These are phyloP conservation scores for Tamandua tetradactyla DNA, from an alignment of 2,797 vertebrate genomes.

Conservation along the genomic window DNA sequence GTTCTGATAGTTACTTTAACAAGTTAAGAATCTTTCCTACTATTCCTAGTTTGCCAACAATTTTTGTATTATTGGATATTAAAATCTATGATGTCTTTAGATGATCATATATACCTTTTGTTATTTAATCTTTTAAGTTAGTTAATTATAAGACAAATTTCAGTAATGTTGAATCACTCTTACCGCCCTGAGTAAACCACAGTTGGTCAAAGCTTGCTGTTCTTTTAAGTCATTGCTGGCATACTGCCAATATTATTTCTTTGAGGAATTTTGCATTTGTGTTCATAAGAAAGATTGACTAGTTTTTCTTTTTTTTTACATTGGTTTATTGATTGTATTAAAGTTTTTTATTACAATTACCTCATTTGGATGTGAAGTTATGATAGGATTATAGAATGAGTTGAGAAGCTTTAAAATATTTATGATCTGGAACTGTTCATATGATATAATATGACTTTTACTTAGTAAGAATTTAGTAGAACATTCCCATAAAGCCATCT, in stretches of 20 bases:
- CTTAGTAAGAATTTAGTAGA: not conserved
- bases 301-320: not conserved
- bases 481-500: not conserved
- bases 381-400: not conserved
- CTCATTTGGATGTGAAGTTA: not conserved
- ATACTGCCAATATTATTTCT: not conserved
- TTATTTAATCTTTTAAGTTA: not conserved
- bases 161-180: not conserved
- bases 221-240: not conserved
- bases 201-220: not conserved
- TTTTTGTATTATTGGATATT: not conserved
- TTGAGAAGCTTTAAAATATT: not conserved
- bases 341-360: not conserved
- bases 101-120: not conserved
- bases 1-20: not conserved
- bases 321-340: not conserved
- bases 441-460: not conserved
- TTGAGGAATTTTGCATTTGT: not conserved
- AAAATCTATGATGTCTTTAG: not conserved
- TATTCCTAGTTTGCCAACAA: not conserved
- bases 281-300: not conserved
- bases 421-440: not conserved
- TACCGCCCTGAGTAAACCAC: not conserved
- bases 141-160: not conserved
- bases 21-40: not conserved